Base-by-base conservation (phyloP, 2,888 invertebrate species). In the Mantis religiosa region DNA sequence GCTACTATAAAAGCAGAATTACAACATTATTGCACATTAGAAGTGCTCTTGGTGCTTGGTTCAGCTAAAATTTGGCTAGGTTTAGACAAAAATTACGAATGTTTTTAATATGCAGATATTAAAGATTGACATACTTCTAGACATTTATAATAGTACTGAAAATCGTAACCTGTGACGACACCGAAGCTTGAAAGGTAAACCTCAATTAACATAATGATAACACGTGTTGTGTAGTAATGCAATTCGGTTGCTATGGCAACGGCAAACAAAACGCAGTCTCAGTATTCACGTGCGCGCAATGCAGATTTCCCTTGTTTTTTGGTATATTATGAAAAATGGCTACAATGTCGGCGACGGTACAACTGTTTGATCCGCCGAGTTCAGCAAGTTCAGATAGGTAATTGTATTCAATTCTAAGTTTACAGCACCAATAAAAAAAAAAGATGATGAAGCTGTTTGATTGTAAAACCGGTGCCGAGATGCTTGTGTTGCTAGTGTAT, bases 331-430 rank as follows among this genome's bases (percentile, higher is more conserved):
- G 12, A 71, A 25, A 71, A 81, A 28, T 86, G 34, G 87, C 41
- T n/a, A 88, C 71, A 88, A 95, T 95, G 94, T 94, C 94, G 92
- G 94, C 94, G 28, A 94, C 94, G 92, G 92, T 94, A 91, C 93
- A 93, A 92, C 95, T 95, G 93, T 96, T 96, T 92, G 97, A 97
- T 94, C 97, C 97, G 91, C 97, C 97, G 91, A 98, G 98, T 93
- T 98, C 98, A 90, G 98, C 97, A 91, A 98, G 98, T 94, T 98
- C 98, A 90, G 98, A 98, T 94, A 97, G 97, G 97, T 97, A 96
- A 94, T 91, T 54, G 88, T 54, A 28, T 47, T 84, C 4, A 20
- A 41, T n/a, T 3, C 28, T 12, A 28, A 71, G 6, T 20, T 71
- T 71, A 25, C 14, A 71, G 20, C 20, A 20, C 3, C 8, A 71